Conservation (phyloP, 2,797 vertebrate genomes). For the Sternotherus odoratus region DNA sequence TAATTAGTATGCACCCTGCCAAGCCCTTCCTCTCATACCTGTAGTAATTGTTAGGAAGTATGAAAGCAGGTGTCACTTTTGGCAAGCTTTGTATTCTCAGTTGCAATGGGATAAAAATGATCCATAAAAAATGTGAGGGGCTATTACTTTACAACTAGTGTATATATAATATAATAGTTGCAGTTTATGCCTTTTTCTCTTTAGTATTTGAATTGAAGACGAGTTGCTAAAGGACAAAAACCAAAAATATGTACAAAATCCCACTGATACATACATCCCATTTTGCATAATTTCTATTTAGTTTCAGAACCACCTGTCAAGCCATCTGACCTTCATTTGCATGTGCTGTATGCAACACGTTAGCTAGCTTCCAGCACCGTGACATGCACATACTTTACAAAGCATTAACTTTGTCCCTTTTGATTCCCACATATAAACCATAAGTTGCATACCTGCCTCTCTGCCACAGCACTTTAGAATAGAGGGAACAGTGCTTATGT, state of each 20-base stretch:
- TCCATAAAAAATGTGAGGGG: constrained; percentile 71
- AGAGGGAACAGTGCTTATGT: neutral
- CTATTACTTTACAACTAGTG: constrained; percentile 55
- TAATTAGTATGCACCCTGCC: constrained; percentile 68
- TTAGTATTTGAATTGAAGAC: constrained; percentile 74
- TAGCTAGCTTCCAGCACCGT: neutral
- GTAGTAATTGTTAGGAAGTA: constrained; percentile 79
- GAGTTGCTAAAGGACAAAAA: constrained; percentile 66
- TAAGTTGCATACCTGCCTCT: neutral
- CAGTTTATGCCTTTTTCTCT: neutral
- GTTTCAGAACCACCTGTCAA: constrained; percentile 63
- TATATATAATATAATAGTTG: constrained; percentile 63
- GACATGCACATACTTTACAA: neutral
- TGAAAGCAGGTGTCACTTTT: constrained; percentile 78
- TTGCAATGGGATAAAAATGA: constrained; percentile 68
- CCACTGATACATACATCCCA: neutral
- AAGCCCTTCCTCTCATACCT: constrained; percentile 72
- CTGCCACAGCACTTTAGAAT: constrained; percentile 2
- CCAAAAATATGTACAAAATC: constrained; percentile 63
- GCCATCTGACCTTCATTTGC: constrained; percentile 66
- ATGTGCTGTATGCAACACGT: constrained; percentile 49
- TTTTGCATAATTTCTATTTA: constrained; percentile 68
- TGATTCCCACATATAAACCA: neutral
- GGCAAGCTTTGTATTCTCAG: constrained; percentile 72
- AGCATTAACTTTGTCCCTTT: neutral